Evolutionary conservation across 2,888 invertebrate species (phyloP).

Genomic region (Tetramorium bicarinatum): DNA sequence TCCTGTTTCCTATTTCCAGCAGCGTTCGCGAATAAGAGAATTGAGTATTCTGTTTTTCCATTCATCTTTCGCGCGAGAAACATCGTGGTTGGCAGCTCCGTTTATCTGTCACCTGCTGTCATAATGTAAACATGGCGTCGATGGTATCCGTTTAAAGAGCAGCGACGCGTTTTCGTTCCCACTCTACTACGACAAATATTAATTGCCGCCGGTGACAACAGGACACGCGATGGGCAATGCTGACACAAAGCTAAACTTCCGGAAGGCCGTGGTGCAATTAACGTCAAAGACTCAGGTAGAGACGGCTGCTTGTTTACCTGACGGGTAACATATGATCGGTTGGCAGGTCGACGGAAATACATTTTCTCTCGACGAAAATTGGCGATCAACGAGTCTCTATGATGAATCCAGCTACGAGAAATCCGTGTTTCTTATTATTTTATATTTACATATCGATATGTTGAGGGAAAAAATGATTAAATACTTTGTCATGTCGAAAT

Average conservation of each 20-base stretch:
- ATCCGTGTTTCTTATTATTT: not conserved
- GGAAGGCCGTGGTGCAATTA: constrained; percentile 98
- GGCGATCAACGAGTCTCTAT: not conserved
- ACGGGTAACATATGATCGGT: constrained; percentile 57
- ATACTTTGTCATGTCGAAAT: not conserved
- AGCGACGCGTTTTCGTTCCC: constrained; percentile 55
- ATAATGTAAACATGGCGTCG: constrained; percentile 71
- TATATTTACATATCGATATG: not conserved
- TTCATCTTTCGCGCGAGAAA: not conserved
- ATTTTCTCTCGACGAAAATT: not conserved
- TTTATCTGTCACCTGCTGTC: constrained; percentile 26
- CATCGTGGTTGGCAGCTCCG: constrained; percentile 60
- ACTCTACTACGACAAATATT: constrained; percentile 40
- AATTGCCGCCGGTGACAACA: constrained; percentile 1
- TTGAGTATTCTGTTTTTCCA: not conserved
- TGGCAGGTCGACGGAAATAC: constrained; percentile 14
- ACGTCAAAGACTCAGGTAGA: constrained; percentile 98
- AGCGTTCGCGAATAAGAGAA: not conserved
- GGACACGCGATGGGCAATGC: constrained; percentile 95
- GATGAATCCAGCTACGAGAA: not conserved
- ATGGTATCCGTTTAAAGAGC: constrained; percentile 63
- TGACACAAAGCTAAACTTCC: constrained; percentile 98
- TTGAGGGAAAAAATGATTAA: not conserved
- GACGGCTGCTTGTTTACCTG: constrained; percentile 57
- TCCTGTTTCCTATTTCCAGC: not conserved